A percentile compares a stretch with the other conserved stretches of the same genome.
phyloP scores from a whole-genome alignment of 2,888 invertebrate species.

The Zelleria hepariella region DNA sequence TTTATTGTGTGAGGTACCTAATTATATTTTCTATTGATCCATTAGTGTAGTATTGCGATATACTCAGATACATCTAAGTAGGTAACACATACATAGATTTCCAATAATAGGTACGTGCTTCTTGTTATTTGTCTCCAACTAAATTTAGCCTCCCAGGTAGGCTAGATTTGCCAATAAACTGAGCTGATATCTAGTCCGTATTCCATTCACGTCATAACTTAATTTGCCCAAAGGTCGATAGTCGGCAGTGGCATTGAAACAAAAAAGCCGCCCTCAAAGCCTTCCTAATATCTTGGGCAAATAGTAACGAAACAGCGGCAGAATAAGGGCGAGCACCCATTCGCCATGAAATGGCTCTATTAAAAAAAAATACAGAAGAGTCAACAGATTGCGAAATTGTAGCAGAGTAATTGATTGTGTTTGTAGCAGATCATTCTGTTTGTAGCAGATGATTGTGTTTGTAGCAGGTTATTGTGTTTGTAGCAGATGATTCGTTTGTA shows the following conservation, averaged over 20 bases:
- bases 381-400: neutral
- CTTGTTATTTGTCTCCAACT: no score
- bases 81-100: no score
- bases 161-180: neutral
- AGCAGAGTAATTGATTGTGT: neutral
- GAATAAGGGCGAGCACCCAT: neutral
- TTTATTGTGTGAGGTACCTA: no score
- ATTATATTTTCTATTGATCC: no score
- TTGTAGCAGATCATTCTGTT: no score
- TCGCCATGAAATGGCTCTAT: neutral
- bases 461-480: no score
- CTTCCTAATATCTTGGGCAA: neutral
- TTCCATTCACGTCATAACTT: neutral
- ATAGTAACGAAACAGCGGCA: neutral
- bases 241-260: neutral
- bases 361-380: neutral
- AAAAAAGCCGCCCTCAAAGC: neutral
- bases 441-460: no score
- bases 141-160: no score
- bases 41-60: no score
- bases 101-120: no score
- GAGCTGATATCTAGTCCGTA: neutral
- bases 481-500: no score
- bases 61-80: no score
- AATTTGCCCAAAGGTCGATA: neutral